Conservation (phyloP, 92 coral and sea anemone species). For the Desmophyllum pertusum region DNA sequence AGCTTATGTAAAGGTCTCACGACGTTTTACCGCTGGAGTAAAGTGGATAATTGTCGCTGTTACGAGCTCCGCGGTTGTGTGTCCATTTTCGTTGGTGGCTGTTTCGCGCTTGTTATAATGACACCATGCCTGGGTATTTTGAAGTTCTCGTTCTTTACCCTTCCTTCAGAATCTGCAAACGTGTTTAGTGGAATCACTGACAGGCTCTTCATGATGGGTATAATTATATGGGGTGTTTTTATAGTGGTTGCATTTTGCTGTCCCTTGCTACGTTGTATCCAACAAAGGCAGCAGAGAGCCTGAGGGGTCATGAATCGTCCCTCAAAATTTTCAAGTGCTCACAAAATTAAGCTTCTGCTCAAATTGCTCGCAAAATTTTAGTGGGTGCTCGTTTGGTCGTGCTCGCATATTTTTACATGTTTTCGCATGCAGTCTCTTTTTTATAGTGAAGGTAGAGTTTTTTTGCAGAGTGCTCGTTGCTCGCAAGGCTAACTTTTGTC, state of each 20-base stretch:
- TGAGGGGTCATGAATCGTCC: too few species aligned
- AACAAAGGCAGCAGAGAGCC: not conserved
- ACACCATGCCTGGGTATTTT: conserved; percentile 77
- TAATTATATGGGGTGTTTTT: conserved; percentile 78
- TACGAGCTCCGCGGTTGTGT: conserved; percentile 83
- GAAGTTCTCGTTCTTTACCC: conserved; percentile 76
- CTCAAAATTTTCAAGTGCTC: too few species aligned
- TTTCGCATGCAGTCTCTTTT: too few species aligned
- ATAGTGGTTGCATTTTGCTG: conserved; percentile 74
- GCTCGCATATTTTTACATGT: too few species aligned
- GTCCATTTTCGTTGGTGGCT: conserved; percentile 78
- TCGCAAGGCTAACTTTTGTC: too few species aligned
- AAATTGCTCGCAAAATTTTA: too few species aligned
- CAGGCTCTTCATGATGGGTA: conserved; percentile 80
- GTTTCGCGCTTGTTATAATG: conserved; percentile 65
- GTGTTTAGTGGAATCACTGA: conserved; percentile 77
- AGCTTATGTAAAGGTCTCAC: conserved; percentile 76
- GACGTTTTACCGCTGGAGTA: conserved; percentile 82
- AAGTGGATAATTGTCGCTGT: conserved; percentile 73
- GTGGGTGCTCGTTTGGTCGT: too few species aligned
- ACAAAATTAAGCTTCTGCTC: too few species aligned
- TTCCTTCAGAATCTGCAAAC: conserved; percentile 62
- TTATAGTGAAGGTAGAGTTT: too few species aligned
- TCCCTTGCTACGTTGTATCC: conserved; percentile 70
- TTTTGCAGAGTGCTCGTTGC: too few species aligned